A percentile compares a stretch with the other conserved stretches of the same genome.
phyloP scores from a whole-genome alignment of 1,140 invertebrate genomes.

The Aphelinus certus region DNA sequence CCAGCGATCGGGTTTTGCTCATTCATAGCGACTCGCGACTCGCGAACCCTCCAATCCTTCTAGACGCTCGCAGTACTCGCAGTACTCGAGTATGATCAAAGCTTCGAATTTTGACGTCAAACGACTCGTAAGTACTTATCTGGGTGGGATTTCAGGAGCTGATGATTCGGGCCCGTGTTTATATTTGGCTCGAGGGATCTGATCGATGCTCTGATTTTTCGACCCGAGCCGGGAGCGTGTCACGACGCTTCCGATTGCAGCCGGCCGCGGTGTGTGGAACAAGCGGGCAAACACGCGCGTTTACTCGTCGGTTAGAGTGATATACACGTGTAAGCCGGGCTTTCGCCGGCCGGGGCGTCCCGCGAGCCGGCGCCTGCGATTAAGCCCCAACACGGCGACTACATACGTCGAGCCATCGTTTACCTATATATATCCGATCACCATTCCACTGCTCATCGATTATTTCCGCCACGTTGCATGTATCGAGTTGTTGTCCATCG shows the following conservation, averaged over 20 bases:
- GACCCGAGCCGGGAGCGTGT: no score
- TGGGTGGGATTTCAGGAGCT: background rate
- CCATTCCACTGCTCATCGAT: no score
- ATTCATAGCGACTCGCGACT: background rate
- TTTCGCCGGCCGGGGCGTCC: slow-evolving; percentile 38
- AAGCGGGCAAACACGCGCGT: slow-evolving; percentile 39
- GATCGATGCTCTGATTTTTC: no score
- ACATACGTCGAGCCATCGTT: slow-evolving; percentile 9
- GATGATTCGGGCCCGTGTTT: background rate
- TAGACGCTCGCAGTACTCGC: background rate
- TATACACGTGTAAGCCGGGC: slow-evolving; percentile 39
- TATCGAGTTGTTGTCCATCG: no score
- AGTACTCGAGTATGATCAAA: no score
- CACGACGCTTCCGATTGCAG: background rate
- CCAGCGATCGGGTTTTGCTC: no score
- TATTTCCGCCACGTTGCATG: no score
- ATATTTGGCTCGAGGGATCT: no score
- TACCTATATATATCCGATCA: no score
- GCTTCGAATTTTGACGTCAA: no score
- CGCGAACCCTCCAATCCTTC: slow-evolving; percentile 1
- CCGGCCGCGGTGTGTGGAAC: background rate
- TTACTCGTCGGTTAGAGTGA: slow-evolving; percentile 38
- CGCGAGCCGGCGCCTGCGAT: slow-evolving; percentile 46
- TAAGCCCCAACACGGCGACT: slow-evolving; percentile 47
- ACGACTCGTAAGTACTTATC: no score